Base-by-base conservation (phyloP, 2,113 vertebrate genomes). In the rabbit (Oryctolagus cuniculus) region DNA sequence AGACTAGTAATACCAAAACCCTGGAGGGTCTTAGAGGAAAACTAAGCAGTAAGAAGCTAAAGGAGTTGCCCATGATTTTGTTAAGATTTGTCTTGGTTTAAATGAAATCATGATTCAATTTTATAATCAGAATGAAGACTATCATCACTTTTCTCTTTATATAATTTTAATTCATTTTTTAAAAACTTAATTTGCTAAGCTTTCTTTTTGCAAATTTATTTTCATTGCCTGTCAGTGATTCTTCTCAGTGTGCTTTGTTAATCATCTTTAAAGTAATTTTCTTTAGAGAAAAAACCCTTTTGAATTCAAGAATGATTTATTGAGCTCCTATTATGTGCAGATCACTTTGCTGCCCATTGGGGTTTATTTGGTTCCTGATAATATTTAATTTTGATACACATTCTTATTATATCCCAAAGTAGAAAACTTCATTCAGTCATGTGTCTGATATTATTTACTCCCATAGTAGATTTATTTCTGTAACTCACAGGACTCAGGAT, bases 171-270 rank as follows among this genome's bases (percentile, higher is more conserved):
- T 91, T 86, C 44, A 10, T 63, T 15, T 72, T 93, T 91, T 89
- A 16, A 63, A 95, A 96, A 84, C 12, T 89, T 77, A 70, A 89
- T 94, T 91, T 90, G 51, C 10, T 89, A 72, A 84, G 44, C 16
- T 69, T 95, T 80, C 49, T 73, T 93, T 87, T 95, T 91, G 69
- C 25, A 89, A 91, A 77, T 96, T 80, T 88, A 63, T 90, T 93
- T 94, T 82, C 6, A 36, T 89, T 86, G 64, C 21, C 34, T 89
- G 29, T 61, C 72, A 91, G 36, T 87, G 74, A 78, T 81, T 86
- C 55, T 70, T 21, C 29, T 89, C 91, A 21, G 21, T 91, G 4
- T 95, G 27, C 27, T 91, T 91, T 85, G 31, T 61, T 75, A 87
- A n/a, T 96, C 66, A 69, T 85, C 22, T 93, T 96, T 80, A 51